Evolutionary conservation across 2,797 vertebrate species (phyloP), one percentile per base, ranked within the genome.

Genomic region (Agapornis canus): DNA sequence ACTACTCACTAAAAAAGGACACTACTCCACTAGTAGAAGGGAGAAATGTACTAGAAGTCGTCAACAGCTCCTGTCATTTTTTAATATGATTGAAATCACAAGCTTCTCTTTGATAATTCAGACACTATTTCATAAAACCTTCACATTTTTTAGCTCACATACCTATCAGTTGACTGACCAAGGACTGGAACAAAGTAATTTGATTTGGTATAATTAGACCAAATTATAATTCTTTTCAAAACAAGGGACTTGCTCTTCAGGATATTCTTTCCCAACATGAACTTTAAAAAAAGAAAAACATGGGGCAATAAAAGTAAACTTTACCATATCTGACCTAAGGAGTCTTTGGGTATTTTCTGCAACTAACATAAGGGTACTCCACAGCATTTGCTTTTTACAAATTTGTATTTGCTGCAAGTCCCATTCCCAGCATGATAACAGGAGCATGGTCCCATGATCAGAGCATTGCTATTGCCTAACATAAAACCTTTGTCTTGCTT

Each of bases 221-320:
- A 72, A 92, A 49, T 47, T 48, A 10, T 21, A 54, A 37, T 26
- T 6, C 59, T 48, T 93, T 86, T 21, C 14, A 47, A 59, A 73
- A 39, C 13, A 68, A 82, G 3, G 4, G 45, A 29, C 2, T 22
- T 81, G 13, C 3, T 72, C 75, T 83, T 69, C 25, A 27, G 10
- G 9, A 25, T 69, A 66, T 61, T 69, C 11, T 65, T 86, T 84
- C 37, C 20, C 25, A 81, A 69, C 1, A 25, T 9, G 11, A 51
- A 9, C 16, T 45, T 76, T 27, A 26, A 82, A 69, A 69, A 79
- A 49, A 76, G 11, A 47, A 54, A 69, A 72, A 25, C 5, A 11
- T 26, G 3, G 4, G 3, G 2, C 1, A 26, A 59, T 60, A 47
- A 39, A 7, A 6, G 2, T 0, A 14, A 17, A 3, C 12, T 63